Evolutionary conservation across 2,113 vertebrate species (phyloP), one percentile per base, ranked within the genome.

Genomic region (Pristiophorus japonicus): DNA sequence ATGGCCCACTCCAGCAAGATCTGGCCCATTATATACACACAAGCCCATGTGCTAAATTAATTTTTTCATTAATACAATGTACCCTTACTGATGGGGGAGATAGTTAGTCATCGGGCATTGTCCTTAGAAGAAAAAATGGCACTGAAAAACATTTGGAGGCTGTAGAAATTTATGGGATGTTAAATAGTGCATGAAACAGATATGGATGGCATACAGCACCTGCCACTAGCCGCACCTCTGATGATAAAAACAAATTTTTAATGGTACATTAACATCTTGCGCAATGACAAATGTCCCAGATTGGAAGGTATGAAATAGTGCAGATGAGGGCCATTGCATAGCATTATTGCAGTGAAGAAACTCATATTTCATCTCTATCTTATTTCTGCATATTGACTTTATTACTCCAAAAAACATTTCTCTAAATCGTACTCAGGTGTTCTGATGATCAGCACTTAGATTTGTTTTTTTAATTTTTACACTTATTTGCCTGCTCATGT

Each of bases 381-480:
- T 96, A 96, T 55, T 96, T 95, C 93, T 96, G 96, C 97, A 96
- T 96, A 62, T 96, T 96, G 96, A 95, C 96, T 96, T 96, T 96
- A 51, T 96, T 96, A 96, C 91, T 96, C 96, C 97, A 97, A 97
- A 97, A 98, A 97, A 42, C 97, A 97, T 97, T 96, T 96, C 96
- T 97, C 96, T 97, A 97, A 98, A 97, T 59, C 96, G 96, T 97
- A 97, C 97, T 97, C 97, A 97, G 96, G 96, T 97, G 95, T 97
- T 96, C 30, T 97, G 96, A 97, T 97, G 96, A 97, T 98, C 97
- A 96, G 95, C 97, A 97, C 97, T 97, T 98, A n/a, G n/a, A n/a
- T n/a, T n/a, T n/a, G n/a, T n/a, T n/a, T n/a, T n/a, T n/a, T n/a
- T n/a, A n/a, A n/a, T n/a, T n/a, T n/a, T n/a, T n/a, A n/a, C n/a